Conservation (phyloP, 2,888 invertebrate species). For the Pristionchus mayeri region DNA sequence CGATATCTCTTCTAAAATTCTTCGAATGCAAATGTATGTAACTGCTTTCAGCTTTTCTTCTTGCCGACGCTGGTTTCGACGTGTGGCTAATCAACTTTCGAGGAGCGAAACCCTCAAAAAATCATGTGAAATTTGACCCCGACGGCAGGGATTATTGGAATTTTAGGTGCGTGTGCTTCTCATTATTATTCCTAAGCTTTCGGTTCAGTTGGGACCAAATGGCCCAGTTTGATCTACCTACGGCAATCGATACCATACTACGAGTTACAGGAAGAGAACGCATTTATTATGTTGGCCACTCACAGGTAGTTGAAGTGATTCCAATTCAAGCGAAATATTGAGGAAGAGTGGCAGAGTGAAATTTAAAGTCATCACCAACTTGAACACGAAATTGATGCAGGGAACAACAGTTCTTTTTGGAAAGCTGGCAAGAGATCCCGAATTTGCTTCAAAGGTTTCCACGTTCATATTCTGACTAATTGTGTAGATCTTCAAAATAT, state of each 20-base stretch:
- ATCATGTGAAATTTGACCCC: not conserved
- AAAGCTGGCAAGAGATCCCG: not conserved
- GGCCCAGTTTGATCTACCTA: slow-evolving; percentile 19
- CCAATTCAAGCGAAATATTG: not conserved
- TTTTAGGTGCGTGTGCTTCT: not conserved
- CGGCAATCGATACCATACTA: not conserved
- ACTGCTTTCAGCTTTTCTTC: not conserved
- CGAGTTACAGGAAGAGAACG: not conserved
- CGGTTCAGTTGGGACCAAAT: slow-evolving; percentile 28
- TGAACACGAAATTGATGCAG: not conserved
- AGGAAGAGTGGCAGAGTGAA: too few relatives aligned
- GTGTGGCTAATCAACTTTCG: slow-evolving; percentile 32
- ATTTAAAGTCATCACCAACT: not conserved
- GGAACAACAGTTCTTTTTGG: slow-evolving; percentile 1
- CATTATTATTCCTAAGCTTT: not conserved
- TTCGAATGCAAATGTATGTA: not conserved
- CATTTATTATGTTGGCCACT: slow-evolving; percentile 31
- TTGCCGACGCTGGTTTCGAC: slow-evolving; percentile 41
- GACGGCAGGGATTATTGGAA: not conserved
- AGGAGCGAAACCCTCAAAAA: not conserved
- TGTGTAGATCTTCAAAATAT: too few relatives aligned
- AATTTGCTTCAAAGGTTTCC: not conserved
- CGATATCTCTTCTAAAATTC: too few relatives aligned
- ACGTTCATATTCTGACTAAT: too few relatives aligned
- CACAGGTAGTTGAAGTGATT: not conserved